Percentiles rank a stretch among this genome's conserved stretches.
Conservation (phyloP, 2,888 invertebrate species). For the Odiellus spinosus region DNA sequence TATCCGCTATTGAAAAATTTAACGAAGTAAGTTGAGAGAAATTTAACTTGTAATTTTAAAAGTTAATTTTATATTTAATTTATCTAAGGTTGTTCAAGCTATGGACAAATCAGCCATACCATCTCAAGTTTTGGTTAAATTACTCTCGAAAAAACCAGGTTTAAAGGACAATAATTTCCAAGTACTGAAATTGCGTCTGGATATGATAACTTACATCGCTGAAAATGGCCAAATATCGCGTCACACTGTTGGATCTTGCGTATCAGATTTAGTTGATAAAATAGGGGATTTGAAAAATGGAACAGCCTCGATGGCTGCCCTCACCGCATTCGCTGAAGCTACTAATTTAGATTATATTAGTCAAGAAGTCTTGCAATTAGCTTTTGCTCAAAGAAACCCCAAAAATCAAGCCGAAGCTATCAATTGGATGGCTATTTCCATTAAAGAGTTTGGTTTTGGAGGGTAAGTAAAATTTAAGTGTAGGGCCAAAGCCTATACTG, state of each 20-base stretch:
- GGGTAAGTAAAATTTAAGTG: too few species aligned
- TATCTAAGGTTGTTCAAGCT: conserved; percentile 36
- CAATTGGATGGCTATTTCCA: conserved; percentile 56
- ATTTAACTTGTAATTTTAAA: neutral
- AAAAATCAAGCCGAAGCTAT: conserved; percentile 75
- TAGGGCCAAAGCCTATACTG: too few species aligned
- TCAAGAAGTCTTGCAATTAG: conserved; percentile 50
- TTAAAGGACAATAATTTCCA: conserved; percentile 77
- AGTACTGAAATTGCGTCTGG: conserved; percentile 65
- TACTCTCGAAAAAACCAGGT: conserved; percentile 66
- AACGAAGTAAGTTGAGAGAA: conserved; percentile 31
- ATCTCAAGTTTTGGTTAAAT: conserved; percentile 56
- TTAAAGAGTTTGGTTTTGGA: conserved; percentile 69
- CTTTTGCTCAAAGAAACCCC: conserved; percentile 74
- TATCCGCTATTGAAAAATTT: conserved; percentile 57
- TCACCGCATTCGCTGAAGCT: conserved; percentile 59
- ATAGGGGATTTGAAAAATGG: conserved; percentile 69
- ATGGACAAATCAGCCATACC: conserved; percentile 47
- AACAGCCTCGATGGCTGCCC: conserved; percentile 46
- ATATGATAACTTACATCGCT: conserved; percentile 58
- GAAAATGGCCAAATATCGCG: conserved; percentile 52
- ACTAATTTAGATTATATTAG: conserved; percentile 57
- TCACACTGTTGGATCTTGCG: conserved; percentile 54
- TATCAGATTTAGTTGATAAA: conserved; percentile 67
- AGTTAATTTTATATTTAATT: conserved; percentile 1